Base-by-base conservation (phyloP, 2,888 invertebrate species). In the Anthophora plumipes region DNA sequence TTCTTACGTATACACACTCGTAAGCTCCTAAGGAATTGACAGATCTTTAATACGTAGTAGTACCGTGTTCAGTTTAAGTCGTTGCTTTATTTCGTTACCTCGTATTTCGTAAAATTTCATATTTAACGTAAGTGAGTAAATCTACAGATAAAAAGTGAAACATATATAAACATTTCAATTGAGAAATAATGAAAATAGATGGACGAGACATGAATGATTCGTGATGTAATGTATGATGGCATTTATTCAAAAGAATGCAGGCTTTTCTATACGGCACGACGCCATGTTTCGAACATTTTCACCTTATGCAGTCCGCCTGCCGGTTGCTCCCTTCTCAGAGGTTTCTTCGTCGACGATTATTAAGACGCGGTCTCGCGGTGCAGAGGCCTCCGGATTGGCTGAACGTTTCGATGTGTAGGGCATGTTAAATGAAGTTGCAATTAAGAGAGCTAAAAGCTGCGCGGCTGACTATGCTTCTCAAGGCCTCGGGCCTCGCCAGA, bases 371-470 rank as follows among this genome's bases (percentile, higher is more conserved):
- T 70, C 61, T 76, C 69, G 83, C 69, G 71, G 50, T 69, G 63
- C 60, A 31, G 69, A 43, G 73, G 48, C 71, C 68, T 69, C n/a
- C 63, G 71, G 87, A 86, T 86, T 86, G 87, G 86, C 50, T 60
- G 81, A 72, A 64, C 67, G 74, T 73, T 54, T 59, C 77, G 74
- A 57, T 80, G 77, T 77, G 84, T 77, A 66, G 64, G 69, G 82
- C 82, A 79, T 85, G 89, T 88, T 89, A 90, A 91, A 91, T 90
- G 89, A 91, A 91, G 90, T 90, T 88, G 89, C 91, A 91, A 91
- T 91, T 91, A 91, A 91, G 83, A 91, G 91, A 90, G 91, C 90
- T 91, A 89, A 91, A 91, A 90, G 90, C 89, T 87, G 85, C 88
- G 89, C 80, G 80, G 84, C 82, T 79, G 85, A 84, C 85, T 87